Percentiles rank a stretch among this genome's conserved stretches.
Evolutionary conservation across 2,888 invertebrate species (phyloP).

Genomic region (Meiosimyza decipiens): DNA sequence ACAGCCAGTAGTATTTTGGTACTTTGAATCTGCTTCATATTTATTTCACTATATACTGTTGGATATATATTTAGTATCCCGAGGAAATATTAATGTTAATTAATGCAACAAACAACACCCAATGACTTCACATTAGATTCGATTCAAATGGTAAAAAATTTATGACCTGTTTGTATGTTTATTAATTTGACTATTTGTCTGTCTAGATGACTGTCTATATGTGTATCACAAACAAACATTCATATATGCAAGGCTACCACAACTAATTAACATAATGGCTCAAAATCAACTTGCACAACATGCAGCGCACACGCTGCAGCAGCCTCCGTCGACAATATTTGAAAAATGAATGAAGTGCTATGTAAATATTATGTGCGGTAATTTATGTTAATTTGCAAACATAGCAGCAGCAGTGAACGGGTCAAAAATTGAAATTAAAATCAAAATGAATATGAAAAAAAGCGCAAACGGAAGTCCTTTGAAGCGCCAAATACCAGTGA

Average conservation of each 20-base stretch:
- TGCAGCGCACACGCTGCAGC: neutral
- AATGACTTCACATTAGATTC: no score
- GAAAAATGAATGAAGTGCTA: slow-evolving; percentile 31
- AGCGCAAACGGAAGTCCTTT: slow-evolving; percentile 18
- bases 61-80: no score
- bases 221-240: neutral
- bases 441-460: neutral
- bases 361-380: slow-evolving; percentile 30
- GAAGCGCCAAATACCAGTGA: slow-evolving; percentile 18
- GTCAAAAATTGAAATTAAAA: neutral
- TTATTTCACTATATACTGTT: no score
- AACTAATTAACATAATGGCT: slow-evolving; percentile 32
- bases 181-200: no score
- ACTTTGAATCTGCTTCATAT: no score
- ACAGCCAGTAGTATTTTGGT: no score
- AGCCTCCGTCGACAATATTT: neutral
- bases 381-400: slow-evolving; percentile 31
- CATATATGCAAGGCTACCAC: slow-evolving; percentile 3
- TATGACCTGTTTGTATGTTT: no score
- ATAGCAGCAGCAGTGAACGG: neutral
- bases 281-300: slow-evolving; percentile 8
- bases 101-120: no score
- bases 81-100: no score
- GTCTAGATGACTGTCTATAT: no score
- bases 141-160: no score